These are phyloP conservation scores for Falco punctatus DNA, from an alignment of 2,113 vertebrate species.

Conservation along the genomic window DNA sequence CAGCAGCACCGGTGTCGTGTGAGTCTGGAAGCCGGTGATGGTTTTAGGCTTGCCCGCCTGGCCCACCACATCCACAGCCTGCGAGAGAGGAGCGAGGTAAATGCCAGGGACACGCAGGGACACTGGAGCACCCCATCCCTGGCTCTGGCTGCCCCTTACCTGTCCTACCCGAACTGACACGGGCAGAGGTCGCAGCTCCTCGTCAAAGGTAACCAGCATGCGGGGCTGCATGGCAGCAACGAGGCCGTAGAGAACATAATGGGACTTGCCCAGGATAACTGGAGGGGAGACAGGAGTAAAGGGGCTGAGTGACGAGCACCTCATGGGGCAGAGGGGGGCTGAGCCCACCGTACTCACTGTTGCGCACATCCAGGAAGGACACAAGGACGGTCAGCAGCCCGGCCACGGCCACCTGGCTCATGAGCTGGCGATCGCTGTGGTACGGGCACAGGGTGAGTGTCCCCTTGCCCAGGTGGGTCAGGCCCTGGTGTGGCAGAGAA, in stretches of 20 bases:
- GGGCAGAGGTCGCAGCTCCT: constrained; percentile 91
- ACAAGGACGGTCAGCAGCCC: constrained; percentile 94
- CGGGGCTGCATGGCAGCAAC: constrained; percentile 99
- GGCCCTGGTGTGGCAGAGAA: constrained; percentile 78
- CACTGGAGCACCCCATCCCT: rapidly evolving
- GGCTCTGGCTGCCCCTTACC: constrained; percentile 71
- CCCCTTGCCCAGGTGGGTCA: constrained; percentile 97
- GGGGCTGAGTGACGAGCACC: rapidly evolving
- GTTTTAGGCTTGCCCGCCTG: constrained; percentile 98
- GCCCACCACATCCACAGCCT: constrained; percentile 98
- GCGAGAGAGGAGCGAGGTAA: neutral
- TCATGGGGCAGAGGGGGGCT: rapidly evolving
- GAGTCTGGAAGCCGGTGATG: constrained; percentile 99
- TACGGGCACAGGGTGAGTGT: constrained; percentile 98
- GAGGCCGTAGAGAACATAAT: constrained; percentile 94
- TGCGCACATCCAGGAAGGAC: constrained; percentile 97
- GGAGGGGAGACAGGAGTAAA: neutral
- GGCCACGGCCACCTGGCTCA: constrained; percentile 97
- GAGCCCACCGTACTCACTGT: constrained; percentile 83
- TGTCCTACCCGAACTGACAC: constrained; percentile 97
- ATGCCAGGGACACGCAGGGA: neutral
- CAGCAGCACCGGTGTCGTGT: constrained; percentile 94
- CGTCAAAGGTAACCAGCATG: constrained; percentile 97
- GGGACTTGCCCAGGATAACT: constrained; percentile 97
- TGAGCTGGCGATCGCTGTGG: constrained; percentile 97